phyloP scores from a whole-genome alignment of 1,140 invertebrate species.

The Pararge aegeria region DNA sequence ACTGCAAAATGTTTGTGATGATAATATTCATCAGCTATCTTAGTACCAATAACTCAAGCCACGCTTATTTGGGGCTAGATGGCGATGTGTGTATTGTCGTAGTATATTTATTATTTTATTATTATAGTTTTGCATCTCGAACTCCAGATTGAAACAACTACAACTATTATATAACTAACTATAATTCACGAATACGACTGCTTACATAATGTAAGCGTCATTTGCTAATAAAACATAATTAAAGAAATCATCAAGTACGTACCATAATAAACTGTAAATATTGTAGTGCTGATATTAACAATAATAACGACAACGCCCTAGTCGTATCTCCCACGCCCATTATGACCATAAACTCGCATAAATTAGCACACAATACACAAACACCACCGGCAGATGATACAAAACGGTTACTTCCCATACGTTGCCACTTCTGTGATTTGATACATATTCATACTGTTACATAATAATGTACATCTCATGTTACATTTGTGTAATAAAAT shows the following conservation, averaged over 20 bases:
- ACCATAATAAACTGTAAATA: constrained; percentile 2
- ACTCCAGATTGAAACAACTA: no score
- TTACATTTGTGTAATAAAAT: neutral
- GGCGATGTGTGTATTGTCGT: no score
- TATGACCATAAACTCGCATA: constrained; percentile 49
- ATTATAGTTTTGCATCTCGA: no score
- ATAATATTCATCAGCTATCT: no score
- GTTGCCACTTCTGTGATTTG: neutral
- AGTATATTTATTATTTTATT: no score
- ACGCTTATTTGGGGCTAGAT: no score
- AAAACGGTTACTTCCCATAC: constrained; percentile 52
- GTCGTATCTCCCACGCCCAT: constrained; percentile 52
- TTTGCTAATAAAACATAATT: constrained; percentile 4
- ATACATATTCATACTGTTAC: neutral
- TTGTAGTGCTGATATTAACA: constrained; percentile 25
- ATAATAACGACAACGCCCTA: constrained; percentile 2
- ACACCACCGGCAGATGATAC: constrained; percentile 45
- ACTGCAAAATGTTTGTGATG: no score
- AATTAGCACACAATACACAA: constrained; percentile 66
- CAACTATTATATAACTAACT: no score
- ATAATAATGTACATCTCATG: neutral
- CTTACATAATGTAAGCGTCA: no score
- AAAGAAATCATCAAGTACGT: constrained; percentile 10
- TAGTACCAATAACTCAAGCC: no score
- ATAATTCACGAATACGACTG: no score